Conservation (phyloP, 2,113 vertebrate species). For the Thryonomys swinderianus region DNA sequence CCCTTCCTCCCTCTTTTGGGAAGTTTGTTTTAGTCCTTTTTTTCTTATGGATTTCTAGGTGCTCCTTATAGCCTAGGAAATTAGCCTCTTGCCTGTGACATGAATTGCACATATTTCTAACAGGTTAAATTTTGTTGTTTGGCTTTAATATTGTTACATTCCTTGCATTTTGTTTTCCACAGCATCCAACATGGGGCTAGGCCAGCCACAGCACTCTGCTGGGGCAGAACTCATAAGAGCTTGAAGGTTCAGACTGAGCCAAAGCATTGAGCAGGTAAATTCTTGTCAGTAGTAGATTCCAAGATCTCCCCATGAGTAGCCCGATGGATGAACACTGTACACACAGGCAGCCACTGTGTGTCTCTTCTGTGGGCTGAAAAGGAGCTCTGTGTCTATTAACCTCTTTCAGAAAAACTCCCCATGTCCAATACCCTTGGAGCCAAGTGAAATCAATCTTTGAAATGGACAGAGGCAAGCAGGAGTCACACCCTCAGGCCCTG, state of each 20-base stretch:
- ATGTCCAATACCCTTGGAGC: not conserved
- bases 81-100: not conserved
- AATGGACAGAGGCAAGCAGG: not conserved
- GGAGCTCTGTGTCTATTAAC: conserved; percentile 35
- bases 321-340: not conserved
- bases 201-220: not conserved
- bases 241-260: not conserved
- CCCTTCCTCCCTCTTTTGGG: not conserved
- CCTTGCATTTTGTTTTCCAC: not conserved
- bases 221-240: not conserved
- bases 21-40: not conserved
- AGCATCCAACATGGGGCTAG: not conserved
- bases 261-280: not conserved
- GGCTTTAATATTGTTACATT: not conserved
- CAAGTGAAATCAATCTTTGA: conserved; percentile 53
- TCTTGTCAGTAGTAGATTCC: not conserved
- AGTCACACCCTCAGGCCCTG: not conserved
- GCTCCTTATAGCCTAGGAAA: not conserved
- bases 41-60: not conserved
- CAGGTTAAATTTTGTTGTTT: not conserved
- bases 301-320: not conserved
- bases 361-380: not conserved
- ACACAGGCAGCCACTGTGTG: not conserved
- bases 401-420: not conserved
- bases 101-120: not conserved